A percentile compares a stretch with the other conserved stretches of the same genome.
Evolutionary conservation across 2,888 invertebrate species (phyloP).

Genomic region (Aleiodes alternator): DNA sequence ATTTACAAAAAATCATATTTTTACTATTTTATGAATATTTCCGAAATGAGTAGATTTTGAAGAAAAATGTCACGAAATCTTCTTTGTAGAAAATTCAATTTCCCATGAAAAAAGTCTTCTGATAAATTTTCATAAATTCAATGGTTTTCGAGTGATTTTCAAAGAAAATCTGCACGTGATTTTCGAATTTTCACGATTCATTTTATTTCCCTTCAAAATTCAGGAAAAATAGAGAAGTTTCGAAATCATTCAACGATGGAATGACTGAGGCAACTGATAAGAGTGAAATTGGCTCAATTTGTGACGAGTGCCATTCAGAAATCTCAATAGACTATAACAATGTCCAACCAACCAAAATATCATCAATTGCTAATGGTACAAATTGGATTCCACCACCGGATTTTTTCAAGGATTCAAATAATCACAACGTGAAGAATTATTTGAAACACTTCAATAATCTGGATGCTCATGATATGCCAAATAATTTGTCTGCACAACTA

Average conservation of each 20-base stretch:
- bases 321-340: slow-evolving; percentile 55
- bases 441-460: slow-evolving; percentile 61
- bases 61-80: too few species aligned
- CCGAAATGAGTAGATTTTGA: too few species aligned
- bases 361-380: slow-evolving; percentile 63
- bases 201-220: not conserved
- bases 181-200: not conserved
- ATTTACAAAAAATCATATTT: too few species aligned
- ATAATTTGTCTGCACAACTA: slow-evolving; percentile 55
- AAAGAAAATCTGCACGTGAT: too few species aligned
- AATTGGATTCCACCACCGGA: slow-evolving; percentile 63
- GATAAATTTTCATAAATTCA: too few species aligned
- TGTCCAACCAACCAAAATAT: slow-evolving; percentile 52
- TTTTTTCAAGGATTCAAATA: slow-evolving; percentile 55
- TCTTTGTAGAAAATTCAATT: too few species aligned
- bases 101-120: too few species aligned
- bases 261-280: slow-evolving; percentile 51
- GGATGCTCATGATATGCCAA: slow-evolving; percentile 49
- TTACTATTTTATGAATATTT: too few species aligned
- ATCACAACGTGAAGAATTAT: slow-evolving; percentile 52
- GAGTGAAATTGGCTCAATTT: slow-evolving; percentile 60
- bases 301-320: slow-evolving; percentile 63
- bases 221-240: slow-evolving; percentile 15
- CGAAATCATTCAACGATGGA: slow-evolving; percentile 41
- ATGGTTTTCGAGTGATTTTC: too few species aligned